These are phyloP conservation scores for Oithona nana DNA, from an alignment of 2,888 invertebrate genomes.

Conservation along the genomic window DNA sequence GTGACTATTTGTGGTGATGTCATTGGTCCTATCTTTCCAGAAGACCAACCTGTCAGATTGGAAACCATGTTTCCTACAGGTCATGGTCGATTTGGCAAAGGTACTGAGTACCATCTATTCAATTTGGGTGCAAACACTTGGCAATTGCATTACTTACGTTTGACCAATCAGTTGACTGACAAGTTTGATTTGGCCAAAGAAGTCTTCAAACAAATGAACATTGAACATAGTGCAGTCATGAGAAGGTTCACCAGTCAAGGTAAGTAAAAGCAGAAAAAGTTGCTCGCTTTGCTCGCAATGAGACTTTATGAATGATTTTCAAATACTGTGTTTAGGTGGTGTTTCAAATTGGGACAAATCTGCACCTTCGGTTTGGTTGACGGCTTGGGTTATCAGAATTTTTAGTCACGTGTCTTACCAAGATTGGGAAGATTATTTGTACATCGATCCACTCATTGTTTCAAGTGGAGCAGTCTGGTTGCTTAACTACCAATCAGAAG, in stretches of 20 bases:
- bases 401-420: conserved; percentile 33
- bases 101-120: conserved; percentile 34
- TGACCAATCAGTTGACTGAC: conserved; percentile 32
- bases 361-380: conserved; percentile 31
- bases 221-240: conserved; percentile 27
- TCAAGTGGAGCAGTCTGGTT: conserved; percentile 24
- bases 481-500: conserved; percentile 24
- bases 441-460: conserved; percentile 29
- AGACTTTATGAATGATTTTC: too few relatives aligned
- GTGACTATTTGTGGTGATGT: conserved; percentile 34
- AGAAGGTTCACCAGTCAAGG: conserved; percentile 25
- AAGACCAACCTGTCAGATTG: conserved; percentile 24
- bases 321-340: too few relatives aligned
- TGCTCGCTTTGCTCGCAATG: too few relatives aligned
- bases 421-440: conserved; percentile 37
- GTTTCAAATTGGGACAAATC: conserved; percentile 29
- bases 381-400: conserved; percentile 33
- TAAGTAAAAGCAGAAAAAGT: too few relatives aligned
- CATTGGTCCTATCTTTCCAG: conserved; percentile 33
- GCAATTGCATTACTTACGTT: conserved; percentile 34
- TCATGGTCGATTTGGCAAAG: conserved; percentile 29
- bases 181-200: conserved; percentile 23
- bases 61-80: conserved; percentile 24
- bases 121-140: conserved; percentile 36
- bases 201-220: conserved; percentile 27